These are phyloP conservation scores for Epinotia demarniana DNA, from an alignment of 2,888 invertebrate genomes.

Conservation along the genomic window DNA sequence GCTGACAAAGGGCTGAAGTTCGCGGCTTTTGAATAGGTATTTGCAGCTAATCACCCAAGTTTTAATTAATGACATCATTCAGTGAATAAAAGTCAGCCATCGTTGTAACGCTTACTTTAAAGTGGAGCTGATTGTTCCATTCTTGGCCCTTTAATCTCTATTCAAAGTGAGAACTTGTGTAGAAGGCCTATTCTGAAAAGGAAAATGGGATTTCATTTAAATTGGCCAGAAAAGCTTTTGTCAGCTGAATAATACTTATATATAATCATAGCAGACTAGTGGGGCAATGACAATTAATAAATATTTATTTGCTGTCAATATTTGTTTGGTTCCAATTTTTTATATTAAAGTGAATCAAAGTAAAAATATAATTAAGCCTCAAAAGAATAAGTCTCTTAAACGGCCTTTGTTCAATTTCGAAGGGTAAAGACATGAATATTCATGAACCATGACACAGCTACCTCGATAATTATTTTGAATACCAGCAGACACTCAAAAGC, in stretches of 20 bases:
- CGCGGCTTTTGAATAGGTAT: conserved; percentile 62
- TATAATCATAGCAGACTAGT: too few species aligned
- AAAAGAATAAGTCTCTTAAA: not conserved
- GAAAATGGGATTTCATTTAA: conserved; percentile 3
- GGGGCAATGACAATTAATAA: too few species aligned
- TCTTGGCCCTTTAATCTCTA: conserved; percentile 40
- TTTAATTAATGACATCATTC: conserved; percentile 72
- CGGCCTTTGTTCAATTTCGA: conserved; percentile 10
- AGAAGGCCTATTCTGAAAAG: conserved; percentile 13
- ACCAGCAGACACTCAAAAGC: not conserved
- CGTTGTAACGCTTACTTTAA: conserved; percentile 42
- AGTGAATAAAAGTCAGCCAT: conserved; percentile 62
- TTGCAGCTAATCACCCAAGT: conserved; percentile 73
- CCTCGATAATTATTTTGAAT: conserved; percentile 8
- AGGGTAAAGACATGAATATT: conserved; percentile 24
- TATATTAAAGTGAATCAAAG: not conserved
- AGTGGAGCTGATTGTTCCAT: conserved; percentile 36
- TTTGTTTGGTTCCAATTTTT: not conserved
- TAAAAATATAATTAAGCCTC: not conserved
- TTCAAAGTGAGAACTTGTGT: conserved; percentile 16
- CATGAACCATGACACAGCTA: not conserved
- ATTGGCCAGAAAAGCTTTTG: not conserved
- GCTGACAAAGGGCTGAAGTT: conserved; percentile 64
- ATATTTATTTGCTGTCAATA: too few species aligned
- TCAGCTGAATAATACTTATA: not conserved